Base-by-base conservation (phyloP, 2,797 vertebrate species). In the Menidia menidia region DNA sequence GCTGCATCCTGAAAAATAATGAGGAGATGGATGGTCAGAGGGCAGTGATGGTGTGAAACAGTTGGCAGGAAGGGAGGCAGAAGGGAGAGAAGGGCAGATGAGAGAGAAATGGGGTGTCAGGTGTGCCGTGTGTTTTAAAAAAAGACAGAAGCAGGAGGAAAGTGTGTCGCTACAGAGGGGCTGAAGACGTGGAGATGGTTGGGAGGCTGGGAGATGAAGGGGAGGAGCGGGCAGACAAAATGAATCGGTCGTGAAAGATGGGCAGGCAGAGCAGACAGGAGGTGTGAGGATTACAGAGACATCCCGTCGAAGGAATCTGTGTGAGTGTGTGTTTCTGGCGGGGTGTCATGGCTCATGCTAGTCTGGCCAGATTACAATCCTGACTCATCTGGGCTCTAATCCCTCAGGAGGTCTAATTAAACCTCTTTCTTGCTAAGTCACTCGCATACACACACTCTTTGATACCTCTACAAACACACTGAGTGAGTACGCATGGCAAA, bases 371-470 rank as follows among this genome's bases (percentile, higher is more conserved):
- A 93, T 92, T 91, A 92, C 87, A 89, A 88, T 92, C 89, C 84
- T 83, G 83, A 88, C 75, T 93, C 89, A 89, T 90, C 90, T 87
- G 73, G 75, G 74, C 81, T 85, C 70, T 88, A 92, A 92, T 93
- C 92, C 92, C 82, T 63, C 54, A 48, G 88, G 87, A 90, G 84
- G 88, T 88, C 89, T 93, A 94, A 95, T 95, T 93, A 93, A 92
- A 92, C 82, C 79, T 74, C 66, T 69, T 64, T 78, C 60, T 86
- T 79, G 84, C 75, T 71, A 64, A 64, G 73, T 84, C 66, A 75
- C 75, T 71, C 78, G 67, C 59, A 65, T 55, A 73, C 60, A 68
- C 79, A 82, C 60, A 53, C 54, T 48, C 18, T 45, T 63, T 61
- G 14, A 59, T 54, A 75, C 66, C 16, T 39, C 32, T 42, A 41